These are phyloP conservation scores for Solenodon paradoxus DNA, from an alignment of 2,113 vertebrate species.

Conservation along the genomic window DNA sequence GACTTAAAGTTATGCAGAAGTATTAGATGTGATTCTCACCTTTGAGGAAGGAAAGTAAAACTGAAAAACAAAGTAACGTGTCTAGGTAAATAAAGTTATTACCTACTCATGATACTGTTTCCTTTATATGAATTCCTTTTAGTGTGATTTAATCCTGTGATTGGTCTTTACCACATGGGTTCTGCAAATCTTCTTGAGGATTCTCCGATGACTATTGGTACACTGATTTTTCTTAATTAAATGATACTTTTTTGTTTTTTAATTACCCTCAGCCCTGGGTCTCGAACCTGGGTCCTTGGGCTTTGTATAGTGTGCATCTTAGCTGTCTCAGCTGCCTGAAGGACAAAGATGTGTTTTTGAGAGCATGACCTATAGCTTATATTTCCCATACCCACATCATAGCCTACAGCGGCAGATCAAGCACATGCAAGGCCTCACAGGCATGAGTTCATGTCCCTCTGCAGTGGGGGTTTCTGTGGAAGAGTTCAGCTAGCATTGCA, in stretches of 20 bases:
- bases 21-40: not conserved
- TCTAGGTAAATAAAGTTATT: not conserved
- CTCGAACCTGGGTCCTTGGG: too few species aligned
- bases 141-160: not conserved
- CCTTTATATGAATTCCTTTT: not conserved
- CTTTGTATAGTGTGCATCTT: too few species aligned
- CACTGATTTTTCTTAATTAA: not conserved
- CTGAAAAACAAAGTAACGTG: not conserved
- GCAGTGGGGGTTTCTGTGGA: not conserved
- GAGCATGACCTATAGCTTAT: not conserved
- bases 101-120: not conserved
- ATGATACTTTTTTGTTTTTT: not conserved
- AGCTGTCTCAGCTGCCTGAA: too few species aligned
- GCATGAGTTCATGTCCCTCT: not conserved
- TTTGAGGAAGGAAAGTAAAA: slow-evolving; percentile 29
- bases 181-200: not conserved
- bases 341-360: too few species aligned
- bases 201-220: not conserved
- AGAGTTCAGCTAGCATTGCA: not conserved
- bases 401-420: not conserved
- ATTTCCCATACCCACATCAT: not conserved
- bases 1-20: not conserved
- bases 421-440: accelerated
- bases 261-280: too few species aligned
- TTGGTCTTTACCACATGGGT: not conserved